Conservation (phyloP, 1,140 invertebrate genomes). For the Zophobas atratus region DNA sequence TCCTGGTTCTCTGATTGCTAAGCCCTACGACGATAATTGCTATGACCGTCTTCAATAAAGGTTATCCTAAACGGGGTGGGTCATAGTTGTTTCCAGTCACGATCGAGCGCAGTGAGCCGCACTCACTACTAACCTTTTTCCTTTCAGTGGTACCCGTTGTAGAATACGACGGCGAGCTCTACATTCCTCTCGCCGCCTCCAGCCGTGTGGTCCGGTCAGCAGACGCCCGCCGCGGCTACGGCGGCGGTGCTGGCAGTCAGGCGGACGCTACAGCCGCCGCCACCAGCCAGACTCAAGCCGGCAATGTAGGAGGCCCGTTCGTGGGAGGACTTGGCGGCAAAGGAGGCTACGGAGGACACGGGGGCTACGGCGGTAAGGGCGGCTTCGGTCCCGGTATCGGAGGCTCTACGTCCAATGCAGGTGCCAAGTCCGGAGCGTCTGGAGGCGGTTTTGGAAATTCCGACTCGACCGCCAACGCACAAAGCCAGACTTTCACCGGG, state of each 20-base stretch:
- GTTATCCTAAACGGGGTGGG: too few species aligned
- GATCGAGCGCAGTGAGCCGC: too few species aligned
- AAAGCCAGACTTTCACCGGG: conserved; percentile 41
- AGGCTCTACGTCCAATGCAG: not conserved
- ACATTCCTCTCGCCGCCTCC: conserved; percentile 8
- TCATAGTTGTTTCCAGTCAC: too few species aligned
- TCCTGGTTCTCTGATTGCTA: too few species aligned
- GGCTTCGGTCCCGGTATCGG: conserved; percentile 15
- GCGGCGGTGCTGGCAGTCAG: not conserved
- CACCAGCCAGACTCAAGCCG: not conserved
- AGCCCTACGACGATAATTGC: too few species aligned
- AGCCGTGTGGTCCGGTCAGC: not conserved
- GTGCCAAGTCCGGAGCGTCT: conserved; percentile 29
- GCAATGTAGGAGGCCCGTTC: conserved; percentile 1
- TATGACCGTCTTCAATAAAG: too few species aligned
- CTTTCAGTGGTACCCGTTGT: conserved; percentile 32
- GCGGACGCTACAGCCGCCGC: conserved; percentile 11
- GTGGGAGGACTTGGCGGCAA: conserved; percentile 3
- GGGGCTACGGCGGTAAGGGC: not conserved
- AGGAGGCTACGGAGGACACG: not conserved
- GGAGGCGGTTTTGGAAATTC: conserved; percentile 24
- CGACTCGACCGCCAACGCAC: conserved; percentile 39
- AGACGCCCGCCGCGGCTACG: conserved; percentile 11
- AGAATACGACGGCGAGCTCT: conserved; percentile 12
- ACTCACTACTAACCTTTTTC: not conserved